Percentiles rank a stretch among this genome's conserved stretches.
Conservation (phyloP, 2,113 vertebrate species). For the Dendropsophus ebraccatus region DNA sequence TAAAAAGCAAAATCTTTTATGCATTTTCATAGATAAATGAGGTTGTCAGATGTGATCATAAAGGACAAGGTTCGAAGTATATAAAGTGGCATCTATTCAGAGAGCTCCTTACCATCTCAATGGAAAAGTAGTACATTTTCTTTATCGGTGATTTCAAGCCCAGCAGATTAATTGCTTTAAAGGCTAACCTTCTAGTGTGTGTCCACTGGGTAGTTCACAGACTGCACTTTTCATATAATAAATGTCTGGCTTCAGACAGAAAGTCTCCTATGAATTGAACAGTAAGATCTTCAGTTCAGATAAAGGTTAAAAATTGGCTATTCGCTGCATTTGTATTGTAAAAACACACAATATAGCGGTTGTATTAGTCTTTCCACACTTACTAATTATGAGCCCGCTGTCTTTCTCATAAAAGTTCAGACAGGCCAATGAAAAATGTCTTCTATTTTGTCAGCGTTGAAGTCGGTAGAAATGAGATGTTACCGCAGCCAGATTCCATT, state of each 20-base stretch:
- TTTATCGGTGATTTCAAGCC: not conserved
- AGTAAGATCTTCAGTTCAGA: not conserved
- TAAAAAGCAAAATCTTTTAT: not conserved
- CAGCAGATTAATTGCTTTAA: slow-evolving; percentile 1
- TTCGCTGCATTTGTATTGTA: not conserved
- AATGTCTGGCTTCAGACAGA: not conserved
- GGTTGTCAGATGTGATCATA: not conserved
- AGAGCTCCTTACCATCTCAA: not conserved
- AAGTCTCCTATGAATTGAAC: slow-evolving; percentile 20
- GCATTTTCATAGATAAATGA: not conserved
- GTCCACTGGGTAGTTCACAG: not conserved
- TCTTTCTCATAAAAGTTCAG: slow-evolving; percentile 18
- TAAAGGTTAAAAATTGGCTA: slow-evolving; percentile 4
- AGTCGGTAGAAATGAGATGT: not conserved
- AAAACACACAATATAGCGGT: too few species aligned
- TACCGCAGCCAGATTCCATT: slow-evolving; percentile 9
- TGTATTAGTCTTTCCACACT: slow-evolving; percentile 2
- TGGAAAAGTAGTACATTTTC: not conserved
- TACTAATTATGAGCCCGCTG: slow-evolving; percentile 26
- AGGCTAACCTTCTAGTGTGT: not conserved
- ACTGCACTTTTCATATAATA: not conserved
- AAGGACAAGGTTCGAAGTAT: not conserved
- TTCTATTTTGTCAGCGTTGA: not conserved
- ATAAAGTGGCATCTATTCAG: not conserved
- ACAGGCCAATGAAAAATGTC: slow-evolving; percentile 17